Conservation (phyloP, 2,113 vertebrate species). For the Callaeas wilsoni region DNA sequence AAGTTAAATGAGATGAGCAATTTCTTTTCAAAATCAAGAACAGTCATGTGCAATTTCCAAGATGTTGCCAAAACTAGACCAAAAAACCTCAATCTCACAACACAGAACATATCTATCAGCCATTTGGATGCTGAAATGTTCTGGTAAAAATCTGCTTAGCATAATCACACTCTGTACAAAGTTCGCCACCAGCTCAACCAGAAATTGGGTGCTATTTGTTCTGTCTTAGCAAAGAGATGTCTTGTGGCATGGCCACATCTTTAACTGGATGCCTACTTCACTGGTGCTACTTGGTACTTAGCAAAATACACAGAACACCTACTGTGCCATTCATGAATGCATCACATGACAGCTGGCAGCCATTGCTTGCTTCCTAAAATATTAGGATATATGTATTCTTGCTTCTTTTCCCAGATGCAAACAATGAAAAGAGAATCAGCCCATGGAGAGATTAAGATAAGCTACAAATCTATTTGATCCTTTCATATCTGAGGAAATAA, state of each 20-base stretch:
- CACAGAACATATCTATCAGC: neutral
- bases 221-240: neutral
- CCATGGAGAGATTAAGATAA: neutral
- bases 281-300: neutral
- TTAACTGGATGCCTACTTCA: neutral
- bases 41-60: neutral
- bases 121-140: neutral
- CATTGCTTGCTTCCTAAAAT: neutral
- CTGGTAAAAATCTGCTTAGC: neutral
- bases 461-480: neutral
- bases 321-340: neutral
- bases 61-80: neutral
- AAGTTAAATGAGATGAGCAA: neutral
- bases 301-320: neutral
- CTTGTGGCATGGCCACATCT: neutral
- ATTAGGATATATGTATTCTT: neutral
- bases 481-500: neutral
- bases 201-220: neutral
- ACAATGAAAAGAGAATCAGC: neutral
- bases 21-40: neutral
- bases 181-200: neutral
- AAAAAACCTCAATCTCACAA: neutral
- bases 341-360: neutral
- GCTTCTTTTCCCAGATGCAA: neutral
- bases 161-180: neutral